A percentile compares a stretch with the other conserved stretches of the same genome.
Evolutionary conservation across 2,888 invertebrate genomes (phyloP).

Genomic region (Perdita meconis): DNA sequence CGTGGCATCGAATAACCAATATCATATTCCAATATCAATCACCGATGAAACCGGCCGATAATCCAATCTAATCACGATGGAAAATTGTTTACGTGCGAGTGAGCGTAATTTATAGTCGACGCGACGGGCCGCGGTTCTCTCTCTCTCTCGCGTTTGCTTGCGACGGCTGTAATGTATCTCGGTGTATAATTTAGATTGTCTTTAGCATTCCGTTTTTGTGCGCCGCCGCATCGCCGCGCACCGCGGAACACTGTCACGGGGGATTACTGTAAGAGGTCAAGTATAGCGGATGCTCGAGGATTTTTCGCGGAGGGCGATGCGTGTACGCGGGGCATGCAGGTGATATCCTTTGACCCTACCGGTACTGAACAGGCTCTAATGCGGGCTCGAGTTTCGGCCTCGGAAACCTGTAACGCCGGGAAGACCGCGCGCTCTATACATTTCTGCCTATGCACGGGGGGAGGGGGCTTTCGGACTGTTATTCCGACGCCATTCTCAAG

Average conservation of each 20-base stretch:
- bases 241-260: slow-evolving; percentile 36
- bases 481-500: neutral
- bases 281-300: slow-evolving; percentile 54
- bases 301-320: slow-evolving; percentile 55
- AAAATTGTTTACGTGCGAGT: neutral
- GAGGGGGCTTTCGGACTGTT: slow-evolving; percentile 14
- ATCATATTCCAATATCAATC: neutral
- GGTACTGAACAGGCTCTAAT: slow-evolving; percentile 58
- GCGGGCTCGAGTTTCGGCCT: slow-evolving; percentile 54
- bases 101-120: neutral
- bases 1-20: too few species aligned
- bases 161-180: neutral
- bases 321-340: slow-evolving; percentile 63
- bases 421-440: slow-evolving; percentile 5
- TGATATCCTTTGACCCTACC: slow-evolving; percentile 63
- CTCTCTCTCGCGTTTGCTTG: neutral
- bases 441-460: neutral
- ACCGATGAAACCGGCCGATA: neutral
- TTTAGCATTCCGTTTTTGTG: slow-evolving; percentile 17
- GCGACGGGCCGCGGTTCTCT: too few species aligned
- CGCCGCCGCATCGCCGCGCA: too few species aligned
- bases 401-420: slow-evolving; percentile 12
- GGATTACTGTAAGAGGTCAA: slow-evolving; percentile 54
- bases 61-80: neutral
- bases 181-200: slow-evolving; percentile 39